Evolutionary conservation across 1,140 invertebrate genomes (phyloP), one percentile per base, ranked within the genome.

Genomic region (Rhopalosiphum maidis): DNA sequence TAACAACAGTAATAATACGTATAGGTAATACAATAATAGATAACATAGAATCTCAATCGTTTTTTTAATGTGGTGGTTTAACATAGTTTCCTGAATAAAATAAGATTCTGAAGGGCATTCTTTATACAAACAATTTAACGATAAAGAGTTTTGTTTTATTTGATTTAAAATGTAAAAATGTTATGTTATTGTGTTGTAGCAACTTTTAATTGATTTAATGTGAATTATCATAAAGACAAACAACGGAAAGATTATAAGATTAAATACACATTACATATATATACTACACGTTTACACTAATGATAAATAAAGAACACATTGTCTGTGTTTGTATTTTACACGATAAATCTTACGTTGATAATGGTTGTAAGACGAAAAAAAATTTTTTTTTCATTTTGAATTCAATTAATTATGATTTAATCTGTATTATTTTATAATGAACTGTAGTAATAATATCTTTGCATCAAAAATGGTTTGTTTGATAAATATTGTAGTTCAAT

Each of bases 391-490:
- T 51, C 48, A 51, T 51, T 51, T 51, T 51, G 0, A 51, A 18
- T 51, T 51, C 48, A 51, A 51, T 8, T 46, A 48, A 18, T 15
- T 18, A 51, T 51, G 48, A 51, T 51, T 51, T 21, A 18, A 51
- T 18, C 48, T 0, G 48, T 51, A 51, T 77, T 77, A 77, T 77
- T 77, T 77, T 77, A 77, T 77, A 77, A 77, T 11, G 15, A n/a
- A 35, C 18, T n/a, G n/a, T n/a, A n/a, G n/a, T n/a, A 2, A 0
- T n/a, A 7, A 5, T n/a, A 35, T 3, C n/a, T 4, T n/a, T 6
- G 60, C 4, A 9, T n/a, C 15, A 77, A 77, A n/a, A 77, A 77
- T 77, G 15, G n/a, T 77, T 77, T 77, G 60, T n/a, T 3, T 77
- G 5, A 77, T n/a, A 77, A 51, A 77, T 37, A 37, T 35, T 77